phyloP scores from a whole-genome alignment of 2,888 invertebrate species.

The Globia sparganii region DNA sequence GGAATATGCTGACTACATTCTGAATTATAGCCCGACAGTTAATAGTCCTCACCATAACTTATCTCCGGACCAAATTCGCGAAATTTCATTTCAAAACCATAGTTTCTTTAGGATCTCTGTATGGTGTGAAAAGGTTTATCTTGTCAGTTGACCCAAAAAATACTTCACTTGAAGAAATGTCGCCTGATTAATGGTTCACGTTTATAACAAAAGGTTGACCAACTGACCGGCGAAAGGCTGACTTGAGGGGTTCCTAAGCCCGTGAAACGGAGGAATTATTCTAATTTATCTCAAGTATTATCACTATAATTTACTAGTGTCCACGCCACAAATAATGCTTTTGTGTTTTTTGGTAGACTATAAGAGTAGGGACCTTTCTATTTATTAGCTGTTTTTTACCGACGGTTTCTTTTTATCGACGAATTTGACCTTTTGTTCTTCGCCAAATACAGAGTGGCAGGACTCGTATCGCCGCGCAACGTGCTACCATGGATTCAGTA shows the following conservation, averaged over 20 bases:
- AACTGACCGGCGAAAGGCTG: constrained; percentile 68
- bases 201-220: constrained; percentile 74
- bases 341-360: constrained; percentile 28
- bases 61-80: constrained; percentile 32
- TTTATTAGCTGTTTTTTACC: not conserved
- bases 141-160: constrained; percentile 74
- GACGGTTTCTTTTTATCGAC: not conserved
- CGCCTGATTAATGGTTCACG: constrained; percentile 73
- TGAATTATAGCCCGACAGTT: constrained; percentile 21
- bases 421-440: too few relatives aligned
- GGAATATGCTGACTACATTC: not conserved
- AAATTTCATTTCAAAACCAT: constrained; percentile 55
- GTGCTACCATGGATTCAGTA: too few relatives aligned
- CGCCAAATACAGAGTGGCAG: too few relatives aligned
- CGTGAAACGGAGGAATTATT: constrained; percentile 62
- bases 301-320: constrained; percentile 64
- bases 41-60: constrained; percentile 40
- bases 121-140: constrained; percentile 76
- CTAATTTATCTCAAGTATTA: constrained; percentile 70
- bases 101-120: constrained; percentile 67
- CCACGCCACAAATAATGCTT: constrained; percentile 39
- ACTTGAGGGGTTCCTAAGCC: constrained; percentile 59
- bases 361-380: constrained; percentile 35
- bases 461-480: too few relatives aligned
- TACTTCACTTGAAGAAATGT: constrained; percentile 72